Base-by-base conservation (phyloP, 2,888 invertebrate species). In the Mayetiola destructor region DNA sequence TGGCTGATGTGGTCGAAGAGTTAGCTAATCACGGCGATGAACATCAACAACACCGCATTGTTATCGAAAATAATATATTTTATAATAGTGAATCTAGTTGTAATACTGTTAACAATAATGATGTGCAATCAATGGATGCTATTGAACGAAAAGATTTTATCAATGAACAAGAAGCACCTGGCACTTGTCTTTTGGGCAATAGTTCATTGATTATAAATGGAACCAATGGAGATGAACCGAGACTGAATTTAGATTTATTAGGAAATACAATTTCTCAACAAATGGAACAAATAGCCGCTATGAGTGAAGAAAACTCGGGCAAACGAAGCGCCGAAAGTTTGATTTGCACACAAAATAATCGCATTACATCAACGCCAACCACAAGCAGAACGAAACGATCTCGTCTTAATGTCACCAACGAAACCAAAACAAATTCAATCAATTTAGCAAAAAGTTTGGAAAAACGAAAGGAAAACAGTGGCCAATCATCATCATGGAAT, bases 71-170 rank as follows among this genome's bases (percentile, higher is more conserved):
- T 20, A 18, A 48, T 48, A 42, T 35, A 52, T 35, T 30, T n/a
- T 39, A 42, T 37, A n/a, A n/a, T 36, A 52, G 32, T 3, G 36
- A 56, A 52, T 20, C 40, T 55, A 37, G 29, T 58, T 54, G 21
- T 21, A 59, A 48, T 55, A 23, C 2, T 57, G 40, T 53, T 53
- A 55, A 59, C 54, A 57, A 61, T 52, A 67, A 68, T 32, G 69
- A 72, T 59, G 71, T 72, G 57, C 68, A 70, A 64, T 69, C 70
- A 12, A 71, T 73, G 68, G 72, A 71, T 64, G 66, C 69, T 59
- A 68, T 72, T 56, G 72, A 72, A 61, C 66, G 72, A n/a, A 64
- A 66, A 9, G 72, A 72, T 60, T 72, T 69, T 60, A 73, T 72
- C 58, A 66, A 64, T 27, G 73, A 72, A 55, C 69, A 73, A 61